These are phyloP conservation scores for Lumbricus terrestris DNA, from an alignment of 2,888 invertebrate species.

Conservation along the genomic window DNA sequence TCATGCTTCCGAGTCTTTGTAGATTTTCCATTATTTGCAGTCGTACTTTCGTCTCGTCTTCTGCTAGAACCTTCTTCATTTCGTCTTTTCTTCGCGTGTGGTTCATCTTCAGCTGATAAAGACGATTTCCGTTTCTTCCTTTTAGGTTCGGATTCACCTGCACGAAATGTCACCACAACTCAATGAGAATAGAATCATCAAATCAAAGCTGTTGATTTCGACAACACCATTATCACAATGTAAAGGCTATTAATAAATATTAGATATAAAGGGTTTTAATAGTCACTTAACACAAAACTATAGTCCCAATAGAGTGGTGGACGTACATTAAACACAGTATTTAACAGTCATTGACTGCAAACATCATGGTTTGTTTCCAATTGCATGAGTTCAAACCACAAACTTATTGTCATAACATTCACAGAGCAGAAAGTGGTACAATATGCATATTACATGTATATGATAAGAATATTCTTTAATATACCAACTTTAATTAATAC, in stretches of 20 bases:
- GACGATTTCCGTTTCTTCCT: neutral
- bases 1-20: neutral
- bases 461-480: too few relatives aligned
- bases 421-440: neutral
- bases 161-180: neutral
- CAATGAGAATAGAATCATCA: neutral
- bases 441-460: too few relatives aligned
- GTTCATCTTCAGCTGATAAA: neutral
- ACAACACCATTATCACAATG: neutral
- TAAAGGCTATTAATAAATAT: neutral
- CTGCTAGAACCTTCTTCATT: neutral
- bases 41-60: neutral
- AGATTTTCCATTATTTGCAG: neutral
- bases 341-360: too few relatives aligned
- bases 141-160: neutral
- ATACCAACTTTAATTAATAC: too few relatives aligned
- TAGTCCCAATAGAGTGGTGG: too few relatives aligned
- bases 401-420: neutral
- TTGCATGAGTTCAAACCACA: neutral
- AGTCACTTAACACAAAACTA: too few relatives aligned
- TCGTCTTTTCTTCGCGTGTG: neutral
- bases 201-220: neutral
- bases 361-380: neutral
- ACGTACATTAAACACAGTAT: neutral
- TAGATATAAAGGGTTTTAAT: too few relatives aligned